Conservation (phyloP, 2,113 vertebrate genomes). For the Neofelis nebulosa region DNA sequence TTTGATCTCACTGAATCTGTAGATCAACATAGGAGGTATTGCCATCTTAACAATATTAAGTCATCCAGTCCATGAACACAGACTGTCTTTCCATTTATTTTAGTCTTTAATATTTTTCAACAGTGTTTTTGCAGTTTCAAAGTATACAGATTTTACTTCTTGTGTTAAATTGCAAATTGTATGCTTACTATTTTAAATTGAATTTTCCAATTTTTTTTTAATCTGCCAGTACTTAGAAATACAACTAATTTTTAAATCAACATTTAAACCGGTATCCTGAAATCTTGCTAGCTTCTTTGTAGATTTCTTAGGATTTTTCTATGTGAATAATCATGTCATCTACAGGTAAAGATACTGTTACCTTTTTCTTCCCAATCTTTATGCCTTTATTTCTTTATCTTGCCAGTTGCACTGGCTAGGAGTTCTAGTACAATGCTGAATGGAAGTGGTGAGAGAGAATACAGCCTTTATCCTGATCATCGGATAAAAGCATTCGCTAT, state of each 20-base stretch:
- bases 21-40: not conserved
- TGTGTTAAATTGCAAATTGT: not conserved
- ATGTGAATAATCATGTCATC: not conserved
- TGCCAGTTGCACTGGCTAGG: not conserved
- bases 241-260: not conserved
- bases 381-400: conserved; percentile 27
- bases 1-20: not conserved
- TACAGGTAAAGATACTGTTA: not conserved
- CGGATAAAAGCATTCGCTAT: not conserved
- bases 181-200: conserved; percentile 44
- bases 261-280: not conserved
- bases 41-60: not conserved
- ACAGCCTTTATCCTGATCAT: not conserved
- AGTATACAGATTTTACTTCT: not conserved
- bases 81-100: not conserved
- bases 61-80: not conserved
- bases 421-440: not conserved
- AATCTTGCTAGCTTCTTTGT: not conserved
- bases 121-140: not conserved
- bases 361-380: not conserved
- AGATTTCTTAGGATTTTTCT: not conserved
- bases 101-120: not conserved
- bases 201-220: conserved; percentile 21
- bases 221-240: not conserved
- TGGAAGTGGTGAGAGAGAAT: not conserved